A percentile compares a stretch with the other conserved stretches of the same genome.
Evolutionary conservation across 35 echinoderm and acorn worm species (phyloP).

Genomic region (Ophiothrix spiculata): DNA sequence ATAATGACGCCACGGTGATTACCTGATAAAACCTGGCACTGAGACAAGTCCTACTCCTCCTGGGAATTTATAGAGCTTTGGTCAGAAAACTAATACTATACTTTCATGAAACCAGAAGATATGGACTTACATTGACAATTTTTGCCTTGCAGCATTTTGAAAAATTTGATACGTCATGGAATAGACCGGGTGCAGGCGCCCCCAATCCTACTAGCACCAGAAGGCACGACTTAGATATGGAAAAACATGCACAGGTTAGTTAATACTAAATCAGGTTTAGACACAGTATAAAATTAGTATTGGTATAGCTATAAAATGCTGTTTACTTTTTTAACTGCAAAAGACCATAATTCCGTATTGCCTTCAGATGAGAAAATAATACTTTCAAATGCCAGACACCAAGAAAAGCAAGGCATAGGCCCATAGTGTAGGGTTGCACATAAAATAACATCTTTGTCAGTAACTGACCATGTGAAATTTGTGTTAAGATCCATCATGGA

Average conservation of each 20-base stretch:
- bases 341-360: too few species aligned
- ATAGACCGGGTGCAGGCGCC: conserved; percentile 73
- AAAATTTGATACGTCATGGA: conserved; percentile 60
- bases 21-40: background rate
- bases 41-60: too few species aligned
- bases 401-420: background rate
- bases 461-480: background rate
- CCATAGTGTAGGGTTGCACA: too few species aligned
- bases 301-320: too few species aligned
- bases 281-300: too few species aligned
- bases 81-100: background rate
- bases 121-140: conserved; percentile 11
- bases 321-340: too few species aligned
- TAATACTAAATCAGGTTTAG: too few species aligned
- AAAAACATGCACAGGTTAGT: conserved; percentile 50
- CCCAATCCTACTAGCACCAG: conserved; percentile 31
- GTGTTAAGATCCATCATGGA: background rate
- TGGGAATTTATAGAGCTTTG: background rate
- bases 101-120: background rate
- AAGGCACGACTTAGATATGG: conserved; percentile 57
- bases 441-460: background rate
- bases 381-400: background rate
- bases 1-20: background rate
- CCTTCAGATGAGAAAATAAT: too few species aligned
- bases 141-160: conserved; percentile 64